phyloP scores from a whole-genome alignment of 2,888 invertebrate species.

The Nephrotoma appendiculata region DNA sequence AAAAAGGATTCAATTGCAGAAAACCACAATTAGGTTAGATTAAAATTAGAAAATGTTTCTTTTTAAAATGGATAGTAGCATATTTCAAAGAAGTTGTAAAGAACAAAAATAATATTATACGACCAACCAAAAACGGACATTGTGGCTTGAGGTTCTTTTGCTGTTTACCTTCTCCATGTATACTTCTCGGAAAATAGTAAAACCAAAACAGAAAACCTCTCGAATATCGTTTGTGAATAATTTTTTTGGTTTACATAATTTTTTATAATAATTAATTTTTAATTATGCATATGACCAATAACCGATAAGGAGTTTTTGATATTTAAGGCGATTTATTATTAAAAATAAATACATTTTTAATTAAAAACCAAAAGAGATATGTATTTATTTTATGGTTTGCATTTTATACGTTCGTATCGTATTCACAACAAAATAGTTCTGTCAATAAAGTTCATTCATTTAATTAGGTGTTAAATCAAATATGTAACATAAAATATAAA shows the following conservation, averaged over 20 bases:
- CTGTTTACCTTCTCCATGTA: neutral
- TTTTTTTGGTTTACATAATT: neutral
- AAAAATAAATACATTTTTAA: neutral
- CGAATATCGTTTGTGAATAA: neutral
- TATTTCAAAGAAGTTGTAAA: neutral
- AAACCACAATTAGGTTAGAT: neutral
- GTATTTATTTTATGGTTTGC: neutral
- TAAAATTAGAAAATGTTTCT: neutral
- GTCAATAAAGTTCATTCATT: neutral
- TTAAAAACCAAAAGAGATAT: neutral
- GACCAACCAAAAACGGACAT: neutral
- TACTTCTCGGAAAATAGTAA: neutral
- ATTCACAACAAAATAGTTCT: neutral
- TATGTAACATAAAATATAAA: neutral
- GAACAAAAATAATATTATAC: neutral
- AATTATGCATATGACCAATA: neutral
- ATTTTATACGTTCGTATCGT: neutral
- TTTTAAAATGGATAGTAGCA: neutral
- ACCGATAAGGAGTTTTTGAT: neutral
- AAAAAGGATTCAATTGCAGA: neutral
- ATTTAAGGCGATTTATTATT: neutral
- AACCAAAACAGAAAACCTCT: neutral
- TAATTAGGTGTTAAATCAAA: neutral
- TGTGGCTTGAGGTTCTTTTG: neutral
- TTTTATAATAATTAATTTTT: neutral